Evolutionary conservation across 2,888 invertebrate species (phyloP).

Genomic region (Labia minor): DNA sequence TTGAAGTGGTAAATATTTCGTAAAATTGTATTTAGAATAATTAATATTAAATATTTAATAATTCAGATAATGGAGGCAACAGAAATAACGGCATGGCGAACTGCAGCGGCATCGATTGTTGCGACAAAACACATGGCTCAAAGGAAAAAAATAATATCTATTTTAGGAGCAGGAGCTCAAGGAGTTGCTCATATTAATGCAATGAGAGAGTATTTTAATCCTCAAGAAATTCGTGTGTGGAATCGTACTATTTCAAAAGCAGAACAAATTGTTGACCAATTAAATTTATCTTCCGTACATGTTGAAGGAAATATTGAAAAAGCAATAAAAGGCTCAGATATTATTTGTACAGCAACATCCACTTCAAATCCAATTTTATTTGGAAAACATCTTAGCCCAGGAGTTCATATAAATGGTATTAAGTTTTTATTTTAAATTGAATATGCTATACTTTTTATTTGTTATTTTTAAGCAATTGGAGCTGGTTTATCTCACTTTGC

Average conservation of each 20-base stretch:
- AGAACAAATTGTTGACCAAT: constrained; percentile 32
- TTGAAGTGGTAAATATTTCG: constrained; percentile 36
- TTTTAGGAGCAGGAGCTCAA: constrained; percentile 46
- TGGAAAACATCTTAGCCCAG: constrained; percentile 41
- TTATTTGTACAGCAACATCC: constrained; percentile 50
- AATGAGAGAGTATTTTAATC: not conserved
- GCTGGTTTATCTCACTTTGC: constrained; percentile 40
- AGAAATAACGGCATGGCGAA: constrained; percentile 46
- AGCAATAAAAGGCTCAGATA: constrained; percentile 47
- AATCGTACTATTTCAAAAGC: constrained; percentile 38
- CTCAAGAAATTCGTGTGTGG: constrained; percentile 42
- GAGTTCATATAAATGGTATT: constrained; percentile 51
- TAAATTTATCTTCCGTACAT: constrained; percentile 27
- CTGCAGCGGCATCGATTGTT: constrained; percentile 46
- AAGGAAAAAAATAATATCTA: constrained; percentile 33
- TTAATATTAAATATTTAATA: not conserved
- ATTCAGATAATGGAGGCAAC: constrained; percentile 40
- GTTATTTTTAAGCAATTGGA: constrained; percentile 44
- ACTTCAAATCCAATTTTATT: constrained; percentile 41
- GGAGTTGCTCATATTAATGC: constrained; percentile 40
- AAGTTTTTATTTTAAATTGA: not conserved
- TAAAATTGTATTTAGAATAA: not conserved
- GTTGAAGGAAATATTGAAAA: constrained; percentile 35
- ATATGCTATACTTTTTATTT: not conserved
- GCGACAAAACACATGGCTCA: constrained; percentile 43